Evolutionary conservation across 2,113 vertebrate species (phyloP).

Genomic region (Oncorhynchus keta): DNA sequence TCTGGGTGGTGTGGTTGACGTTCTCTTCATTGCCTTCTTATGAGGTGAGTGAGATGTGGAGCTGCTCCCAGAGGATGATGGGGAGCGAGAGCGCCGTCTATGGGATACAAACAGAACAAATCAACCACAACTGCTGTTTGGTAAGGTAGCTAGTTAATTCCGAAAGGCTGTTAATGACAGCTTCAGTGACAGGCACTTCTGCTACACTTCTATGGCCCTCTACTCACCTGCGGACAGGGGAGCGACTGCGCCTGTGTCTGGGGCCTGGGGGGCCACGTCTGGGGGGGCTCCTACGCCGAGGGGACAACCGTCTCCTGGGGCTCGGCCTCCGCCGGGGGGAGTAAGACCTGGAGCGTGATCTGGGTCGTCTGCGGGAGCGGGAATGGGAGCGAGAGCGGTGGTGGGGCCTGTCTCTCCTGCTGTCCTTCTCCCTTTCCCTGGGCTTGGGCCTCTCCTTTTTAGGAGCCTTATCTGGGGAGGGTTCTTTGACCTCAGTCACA

Average conservation of each 20-base stretch:
- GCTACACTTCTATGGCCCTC: neutral
- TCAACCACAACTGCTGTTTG: neutral
- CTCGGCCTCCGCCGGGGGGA: constrained; percentile 91
- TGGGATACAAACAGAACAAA: constrained; percentile 10
- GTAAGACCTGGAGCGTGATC: constrained; percentile 90
- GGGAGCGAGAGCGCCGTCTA: constrained; percentile 91
- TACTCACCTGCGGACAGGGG: constrained; percentile 87
- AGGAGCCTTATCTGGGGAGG: constrained; percentile 82
- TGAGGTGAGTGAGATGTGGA: constrained; percentile 87
- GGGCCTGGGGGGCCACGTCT: constrained; percentile 85
- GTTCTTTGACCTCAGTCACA: constrained; percentile 82
- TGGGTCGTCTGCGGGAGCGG: constrained; percentile 84
- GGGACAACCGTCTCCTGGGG: constrained; percentile 90
- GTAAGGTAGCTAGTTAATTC: neutral
- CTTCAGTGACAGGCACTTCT: neutral
- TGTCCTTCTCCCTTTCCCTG: constrained; percentile 78
- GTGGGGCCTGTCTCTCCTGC: constrained; percentile 77
- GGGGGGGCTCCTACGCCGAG: constrained; percentile 90
- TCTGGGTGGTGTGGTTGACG: constrained; percentile 80
- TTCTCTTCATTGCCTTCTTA: constrained; percentile 82
- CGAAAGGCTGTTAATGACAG: neutral
- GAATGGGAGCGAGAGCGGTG: constrained; percentile 89
- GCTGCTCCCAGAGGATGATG: constrained; percentile 92
- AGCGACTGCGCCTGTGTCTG: constrained; percentile 88
- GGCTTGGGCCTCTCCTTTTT: constrained; percentile 79